Evolutionary conservation across 2,113 vertebrate species (phyloP), one percentile per base, ranked within the genome.

Genomic region (Etheostoma cragini): DNA sequence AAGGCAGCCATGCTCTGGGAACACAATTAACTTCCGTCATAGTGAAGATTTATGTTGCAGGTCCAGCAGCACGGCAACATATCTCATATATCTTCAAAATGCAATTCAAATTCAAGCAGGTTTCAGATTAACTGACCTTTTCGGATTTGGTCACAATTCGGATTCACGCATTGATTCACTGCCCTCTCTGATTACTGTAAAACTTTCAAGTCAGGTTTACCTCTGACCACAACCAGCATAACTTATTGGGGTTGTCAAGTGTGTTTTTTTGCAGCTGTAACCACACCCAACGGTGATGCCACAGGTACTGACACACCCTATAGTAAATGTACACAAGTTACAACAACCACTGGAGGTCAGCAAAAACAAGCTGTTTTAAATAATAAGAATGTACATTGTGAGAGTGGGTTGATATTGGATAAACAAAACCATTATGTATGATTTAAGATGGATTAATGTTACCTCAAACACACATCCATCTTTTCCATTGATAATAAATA

Each of bases 11-110:
- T 21, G 65, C 58, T 71, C 72, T 30, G 2, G 30, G 67, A 84
- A 79, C 62, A 78, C 63, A 66, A 87, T 81, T 81, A 67, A 69
- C 78, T 83, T 84, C 49, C 0, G 50, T 62, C 75, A 54, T 19
- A 49, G 73, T 46, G 14, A 60, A 73, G 76, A 84, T 85, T 84
- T 75, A 81, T 69, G 63, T 64, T 52, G 53, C 70, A 33, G 47
- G 63, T 21, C 22, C 46, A n/a, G 49, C 63, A 52, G 76, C 1
- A 22, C 30, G 60, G 68, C 53, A 8, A 8, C 42, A 60, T 52
- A 50, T 49, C 49, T 80, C 33, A 47, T n/a, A n/a, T n/a, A n/a
- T n/a, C n/a, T n/a, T 33, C 26, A 81, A 35, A 64, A 22, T 1
- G 2, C 12, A 22, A 35, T 26, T 33, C 8, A 38, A 22, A 50